These are phyloP conservation scores for Halocaridina rubra DNA, from an alignment of 2,888 invertebrate genomes.

Conservation along the genomic window DNA sequence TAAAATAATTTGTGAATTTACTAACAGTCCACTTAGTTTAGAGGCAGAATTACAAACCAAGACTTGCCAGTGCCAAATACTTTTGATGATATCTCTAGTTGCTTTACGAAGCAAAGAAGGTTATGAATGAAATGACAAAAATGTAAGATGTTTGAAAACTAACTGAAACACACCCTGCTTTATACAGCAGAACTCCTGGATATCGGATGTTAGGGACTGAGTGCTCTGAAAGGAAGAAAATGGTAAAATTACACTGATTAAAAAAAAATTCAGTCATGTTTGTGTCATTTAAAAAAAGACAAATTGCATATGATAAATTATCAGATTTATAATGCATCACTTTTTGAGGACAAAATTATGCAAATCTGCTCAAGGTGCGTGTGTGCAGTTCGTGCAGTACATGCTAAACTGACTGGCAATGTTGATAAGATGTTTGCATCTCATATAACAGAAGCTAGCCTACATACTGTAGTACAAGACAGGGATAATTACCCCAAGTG, in stretches of 20 bases:
- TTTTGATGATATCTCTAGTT: too few species aligned
- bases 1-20: not conserved
- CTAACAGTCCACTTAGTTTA: not conserved
- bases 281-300: too few species aligned
- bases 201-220: constrained; percentile 59
- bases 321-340: not conserved
- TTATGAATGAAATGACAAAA: not conserved
- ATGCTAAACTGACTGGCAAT: not conserved
- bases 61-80: not conserved
- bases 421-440: not conserved
- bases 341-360: not conserved
- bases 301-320: not conserved
- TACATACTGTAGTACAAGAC: not conserved
- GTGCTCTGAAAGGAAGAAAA: constrained; percentile 41
- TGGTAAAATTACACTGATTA: not conserved
- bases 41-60: not conserved
- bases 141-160: not conserved
- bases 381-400: too few species aligned
- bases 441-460: not conserved
- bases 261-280: not conserved
- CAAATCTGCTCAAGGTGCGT: too few species aligned
- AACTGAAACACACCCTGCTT: not conserved
- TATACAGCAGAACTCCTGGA: constrained; percentile 40
- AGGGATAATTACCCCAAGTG: constrained; percentile 10
- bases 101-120: not conserved